Evolutionary conservation across 2,113 vertebrate genomes (phyloP), one percentile per base, ranked within the genome.

Genomic region (Myotis yumanensis): DNA sequence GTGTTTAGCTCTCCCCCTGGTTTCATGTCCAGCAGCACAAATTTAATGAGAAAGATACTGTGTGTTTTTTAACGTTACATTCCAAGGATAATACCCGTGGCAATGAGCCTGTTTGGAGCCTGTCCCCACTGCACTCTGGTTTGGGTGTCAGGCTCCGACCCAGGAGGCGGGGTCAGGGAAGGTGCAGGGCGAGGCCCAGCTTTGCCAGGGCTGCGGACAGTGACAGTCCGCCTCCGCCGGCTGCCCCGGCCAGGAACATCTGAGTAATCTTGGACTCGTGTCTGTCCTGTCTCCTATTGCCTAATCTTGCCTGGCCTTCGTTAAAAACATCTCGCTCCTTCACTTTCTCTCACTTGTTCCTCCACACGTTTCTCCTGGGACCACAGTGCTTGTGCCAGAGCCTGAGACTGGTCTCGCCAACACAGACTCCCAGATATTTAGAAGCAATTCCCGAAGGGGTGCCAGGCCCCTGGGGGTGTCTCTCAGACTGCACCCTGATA

Each of bases 261-360:
- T 97, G 96, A 96, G 86, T 95, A 86, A 96, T 71, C 75, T 71
- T 71, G 89, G 93, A 87, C 83, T 96, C 96, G 68, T 18, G 25
- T 40, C 57, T 93, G 73, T 86, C 79, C 30, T 84, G 62, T 75
- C 57, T 51, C 71, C 51, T 10, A 4, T 93, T 93, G 95, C 96
- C 71, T 59, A 89, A 93, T 90, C 80, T 76, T 59, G 91, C 93
- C 96, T 93, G 80, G 62, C 76, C 79, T 83, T 93, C 94, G 84
- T 94, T 88, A 92, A 82, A 69, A 83, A 59, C 10, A 1, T 77
- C 71, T 84, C 76, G 20, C 35, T 91, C 69, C 30, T 84, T 28
- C 28, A n/a, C 88, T 48, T n/a, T 57, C 37, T 30, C 22, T 93
- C 12, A 10, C 80, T 77, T 2, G 11, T 51, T 85, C 81, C 81